phyloP scores from a whole-genome alignment of 2,888 invertebrate genomes.

The Diachrysia chrysitis region DNA sequence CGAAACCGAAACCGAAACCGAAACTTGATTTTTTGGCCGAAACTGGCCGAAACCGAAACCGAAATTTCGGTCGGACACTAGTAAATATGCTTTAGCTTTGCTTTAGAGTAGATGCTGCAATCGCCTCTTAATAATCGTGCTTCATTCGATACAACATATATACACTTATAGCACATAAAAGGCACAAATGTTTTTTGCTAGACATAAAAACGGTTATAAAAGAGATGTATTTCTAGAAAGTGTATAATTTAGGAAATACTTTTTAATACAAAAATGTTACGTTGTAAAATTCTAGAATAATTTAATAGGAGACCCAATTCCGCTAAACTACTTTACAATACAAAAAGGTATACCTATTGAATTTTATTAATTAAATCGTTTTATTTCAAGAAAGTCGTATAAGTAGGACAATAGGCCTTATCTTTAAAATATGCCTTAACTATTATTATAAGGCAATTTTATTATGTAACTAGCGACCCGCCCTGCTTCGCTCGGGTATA shows the following conservation, averaged over 20 bases:
- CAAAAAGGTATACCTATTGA: background rate
- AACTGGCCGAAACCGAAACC: no score
- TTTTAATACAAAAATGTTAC: background rate
- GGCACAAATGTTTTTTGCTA: conserved; percentile 13
- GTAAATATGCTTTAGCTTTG: no score
- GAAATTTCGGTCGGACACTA: no score
- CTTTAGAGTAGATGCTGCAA: no score
- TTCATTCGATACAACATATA: no score
- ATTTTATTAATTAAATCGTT: background rate
- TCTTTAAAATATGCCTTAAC: background rate
- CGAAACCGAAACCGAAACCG: no score
- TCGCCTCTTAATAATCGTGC: no score
- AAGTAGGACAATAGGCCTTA: conserved; percentile 1
- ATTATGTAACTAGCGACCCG: no score
- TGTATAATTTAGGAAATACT: background rate
- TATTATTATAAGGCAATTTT: background rate
- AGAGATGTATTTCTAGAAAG: background rate
- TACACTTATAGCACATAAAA: conserved; percentile 7
- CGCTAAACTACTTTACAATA: background rate
- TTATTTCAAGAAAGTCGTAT: background rate
- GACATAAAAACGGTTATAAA: background rate
- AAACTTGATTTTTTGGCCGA: no score
- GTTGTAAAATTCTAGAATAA: conserved; percentile 3
- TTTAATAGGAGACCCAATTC: background rate
- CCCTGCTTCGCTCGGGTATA: no score